Base-by-base conservation (phyloP, 2,888 invertebrate genomes). In the Bellardia pandia region DNA sequence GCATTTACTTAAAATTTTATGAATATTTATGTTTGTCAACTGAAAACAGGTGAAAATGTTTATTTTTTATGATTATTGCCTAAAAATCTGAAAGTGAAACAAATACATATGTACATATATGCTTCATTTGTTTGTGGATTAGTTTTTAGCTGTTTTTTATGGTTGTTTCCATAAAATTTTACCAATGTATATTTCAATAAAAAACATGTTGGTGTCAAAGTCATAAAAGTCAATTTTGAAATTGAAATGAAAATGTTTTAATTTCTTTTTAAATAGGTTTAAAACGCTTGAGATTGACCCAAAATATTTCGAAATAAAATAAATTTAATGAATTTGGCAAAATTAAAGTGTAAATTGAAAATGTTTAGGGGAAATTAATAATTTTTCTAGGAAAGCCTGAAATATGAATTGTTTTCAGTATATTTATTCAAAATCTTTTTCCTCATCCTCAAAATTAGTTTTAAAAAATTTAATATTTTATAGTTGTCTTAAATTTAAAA, bases 31-130 rank as follows among this genome's bases (percentile, higher is more conserved):
- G 77, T 74, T 72, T 58, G 76, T 60, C 74, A 11, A 30, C 8
- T 58, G 11, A 69, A 84, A 78, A 81, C 85, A 87, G 87, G 87
- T 87, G 87, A 81, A 81, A 85, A 78, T 77, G 23, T 78, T 62
- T 66, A 74, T 69, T 78, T 84, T 80, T 85, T 75, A 78, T 53
- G 74, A 75, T 78, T 85, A 85, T 87, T 81, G 78, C 33, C n/a
- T n/a, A 23, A 78, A 64, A 81, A 69, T 77, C n/a, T 62, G 8
- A 56, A 56, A 14, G 3, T 71, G 23, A 23, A 23, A 23, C 23
- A 23, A 23, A 23, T 23, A 23, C 23, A 23, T 23, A 23, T 23
- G 23, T 23, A 23, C 23, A 64, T 23, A 2, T 56, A 53, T 13
- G n/a, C 6, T 8, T 51, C 14, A 2, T 42, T 56, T 30, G 13